Evolutionary conservation across 2,113 vertebrate genomes (phyloP).

Genomic region (Apteryx mantelli): DNA sequence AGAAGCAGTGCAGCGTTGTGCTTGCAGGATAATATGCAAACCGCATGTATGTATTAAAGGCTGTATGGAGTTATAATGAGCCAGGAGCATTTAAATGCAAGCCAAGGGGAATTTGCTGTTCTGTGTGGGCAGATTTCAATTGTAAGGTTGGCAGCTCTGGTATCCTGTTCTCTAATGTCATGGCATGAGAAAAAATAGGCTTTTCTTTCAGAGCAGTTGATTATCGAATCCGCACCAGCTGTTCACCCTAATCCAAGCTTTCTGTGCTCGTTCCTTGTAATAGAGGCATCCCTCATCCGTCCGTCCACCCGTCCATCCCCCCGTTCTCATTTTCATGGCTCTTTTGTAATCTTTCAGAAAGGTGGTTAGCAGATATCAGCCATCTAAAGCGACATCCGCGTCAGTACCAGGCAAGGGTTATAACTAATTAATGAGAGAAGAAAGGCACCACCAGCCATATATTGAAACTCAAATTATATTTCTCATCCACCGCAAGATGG

Average conservation of each 20-base stretch:
- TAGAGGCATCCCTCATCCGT: background rate
- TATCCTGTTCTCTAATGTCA: constrained; percentile 77
- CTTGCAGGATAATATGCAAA: constrained; percentile 31
- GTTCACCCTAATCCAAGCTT: constrained; percentile 68
- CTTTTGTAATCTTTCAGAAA: constrained; percentile 12
- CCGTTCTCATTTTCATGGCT: background rate
- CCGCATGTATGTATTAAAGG: constrained; percentile 44
- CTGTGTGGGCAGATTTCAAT: constrained; percentile 76
- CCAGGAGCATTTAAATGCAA: constrained; percentile 65
- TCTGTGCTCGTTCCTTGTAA: constrained; percentile 9
- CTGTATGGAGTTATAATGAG: constrained; percentile 56
- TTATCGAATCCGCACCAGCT: constrained; percentile 72
- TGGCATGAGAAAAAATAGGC: constrained; percentile 59
- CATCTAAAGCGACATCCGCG: background rate
- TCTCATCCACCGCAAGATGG: background rate
- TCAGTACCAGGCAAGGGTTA: background rate
- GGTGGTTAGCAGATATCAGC: background rate
- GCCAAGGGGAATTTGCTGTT: constrained; percentile 71
- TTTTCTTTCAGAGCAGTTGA: constrained; percentile 70
- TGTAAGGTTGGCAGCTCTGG: constrained; percentile 74
- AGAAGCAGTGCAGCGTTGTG: background rate
- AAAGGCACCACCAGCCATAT: background rate
- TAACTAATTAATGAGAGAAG: background rate
- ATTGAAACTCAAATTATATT: constrained; percentile 32
- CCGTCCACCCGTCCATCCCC: background rate